phyloP scores from a whole-genome alignment of 1,140 invertebrate genomes.

The Sesamia nonagrioides region DNA sequence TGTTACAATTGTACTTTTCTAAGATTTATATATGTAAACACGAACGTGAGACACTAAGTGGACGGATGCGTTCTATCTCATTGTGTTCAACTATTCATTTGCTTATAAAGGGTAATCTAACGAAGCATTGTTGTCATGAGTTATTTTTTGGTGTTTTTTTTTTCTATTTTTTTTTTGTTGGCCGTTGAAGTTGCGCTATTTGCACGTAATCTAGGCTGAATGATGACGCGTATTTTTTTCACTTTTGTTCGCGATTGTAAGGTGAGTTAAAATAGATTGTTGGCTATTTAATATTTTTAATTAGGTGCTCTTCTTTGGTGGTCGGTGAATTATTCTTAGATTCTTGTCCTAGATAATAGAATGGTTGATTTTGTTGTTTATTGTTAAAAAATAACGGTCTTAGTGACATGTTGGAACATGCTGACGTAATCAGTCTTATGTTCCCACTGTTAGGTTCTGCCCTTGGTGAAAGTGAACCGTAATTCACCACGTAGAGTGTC shows the following conservation, averaged over 20 bases:
- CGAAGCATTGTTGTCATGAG: conserved; percentile 74
- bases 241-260: conserved; percentile 33
- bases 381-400: background rate
- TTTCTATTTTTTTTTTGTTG: conserved; percentile 6
- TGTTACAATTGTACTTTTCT: conserved; percentile 72
- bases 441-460: too few species aligned
- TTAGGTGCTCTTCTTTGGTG: conserved; percentile 22
- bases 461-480: too few species aligned
- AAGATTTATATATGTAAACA: conserved; percentile 83
- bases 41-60: conserved; percentile 59
- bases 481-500: too few species aligned
- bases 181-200: conserved; percentile 45
- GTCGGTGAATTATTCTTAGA: conserved; percentile 19
- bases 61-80: conserved; percentile 42
- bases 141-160: conserved; percentile 25
- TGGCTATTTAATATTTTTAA: conserved; percentile 25
- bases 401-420: background rate
- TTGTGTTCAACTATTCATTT: conserved; percentile 37
- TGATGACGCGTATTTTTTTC: conserved; percentile 44
- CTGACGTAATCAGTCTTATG: background rate
- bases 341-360: background rate
- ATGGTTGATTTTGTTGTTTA: background rate
- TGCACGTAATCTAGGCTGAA: conserved; percentile 53
- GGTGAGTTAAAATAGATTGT: conserved; percentile 34
- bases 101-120: conserved; percentile 66